Evolutionary conservation across 1,140 invertebrate genomes (phyloP).

Genomic region (Archivesica marissinica): DNA sequence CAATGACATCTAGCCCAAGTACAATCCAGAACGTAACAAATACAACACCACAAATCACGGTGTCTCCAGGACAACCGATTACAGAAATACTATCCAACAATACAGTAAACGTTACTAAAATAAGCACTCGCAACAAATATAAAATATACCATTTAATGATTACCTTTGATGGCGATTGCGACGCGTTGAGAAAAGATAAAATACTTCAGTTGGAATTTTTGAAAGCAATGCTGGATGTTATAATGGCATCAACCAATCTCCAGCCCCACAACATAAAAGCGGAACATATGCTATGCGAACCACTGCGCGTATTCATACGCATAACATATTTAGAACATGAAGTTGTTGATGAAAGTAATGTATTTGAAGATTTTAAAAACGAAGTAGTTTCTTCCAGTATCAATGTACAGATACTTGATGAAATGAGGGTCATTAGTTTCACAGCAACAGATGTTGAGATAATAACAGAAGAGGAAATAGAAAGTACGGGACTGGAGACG

Average conservation of each 20-base stretch:
- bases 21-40: not conserved
- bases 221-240: not conserved
- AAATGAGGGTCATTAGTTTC: not conserved
- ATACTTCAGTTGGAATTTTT: not conserved
- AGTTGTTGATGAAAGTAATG: not conserved
- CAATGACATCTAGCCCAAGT: not conserved
- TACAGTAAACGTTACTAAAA: not conserved
- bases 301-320: not conserved
- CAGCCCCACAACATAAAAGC: not conserved
- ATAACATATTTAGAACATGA: not conserved
- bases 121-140: not conserved
- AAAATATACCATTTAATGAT: not conserved
- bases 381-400: not conserved
- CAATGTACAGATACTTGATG: not conserved
- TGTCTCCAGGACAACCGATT: not conserved
- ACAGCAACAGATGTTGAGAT: not conserved
- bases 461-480: constrained; percentile 18
- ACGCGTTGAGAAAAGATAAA: not conserved
- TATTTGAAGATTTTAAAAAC: not conserved
- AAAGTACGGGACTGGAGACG: constrained; percentile 55
- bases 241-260: not conserved
- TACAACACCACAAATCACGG: not conserved
- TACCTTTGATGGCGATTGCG: constrained; percentile 22
- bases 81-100: not conserved
- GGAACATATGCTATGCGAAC: constrained; percentile 8